Conservation (phyloP, 2,113 vertebrate species). For the Fulica atra region DNA sequence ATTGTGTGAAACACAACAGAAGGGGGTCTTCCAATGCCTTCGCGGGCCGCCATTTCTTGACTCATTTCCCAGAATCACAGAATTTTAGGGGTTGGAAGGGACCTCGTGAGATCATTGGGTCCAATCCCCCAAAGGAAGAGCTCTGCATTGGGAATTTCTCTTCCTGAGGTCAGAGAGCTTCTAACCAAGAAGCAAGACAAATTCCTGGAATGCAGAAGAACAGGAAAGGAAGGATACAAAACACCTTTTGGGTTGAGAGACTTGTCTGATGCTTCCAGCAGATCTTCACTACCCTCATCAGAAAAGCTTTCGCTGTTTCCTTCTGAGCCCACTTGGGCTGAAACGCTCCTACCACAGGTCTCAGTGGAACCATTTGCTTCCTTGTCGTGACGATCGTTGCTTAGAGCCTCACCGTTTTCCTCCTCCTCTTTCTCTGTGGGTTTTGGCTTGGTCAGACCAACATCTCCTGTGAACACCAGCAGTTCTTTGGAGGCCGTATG, state of each 20-base stretch:
- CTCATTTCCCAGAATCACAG: not conserved
- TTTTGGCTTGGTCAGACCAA: not conserved
- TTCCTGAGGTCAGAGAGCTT: not conserved
- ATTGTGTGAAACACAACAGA: accelerated
- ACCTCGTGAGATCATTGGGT: no score
- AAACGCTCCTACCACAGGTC: not conserved
- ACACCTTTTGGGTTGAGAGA: not conserved
- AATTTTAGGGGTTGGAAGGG: no score
- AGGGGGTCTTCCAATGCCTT: not conserved
- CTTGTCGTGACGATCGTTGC: not conserved
- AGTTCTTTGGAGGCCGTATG: not conserved
- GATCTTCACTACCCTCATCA: not conserved
- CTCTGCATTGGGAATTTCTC: not conserved
- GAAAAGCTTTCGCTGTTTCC: not conserved
- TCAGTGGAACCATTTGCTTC: not conserved
- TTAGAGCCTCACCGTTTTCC: not conserved
- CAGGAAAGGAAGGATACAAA: slow-evolving; percentile 85
- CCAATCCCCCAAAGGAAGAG: not conserved
- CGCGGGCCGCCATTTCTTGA: not conserved
- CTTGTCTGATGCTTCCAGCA: not conserved
- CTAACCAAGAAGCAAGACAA: not conserved
- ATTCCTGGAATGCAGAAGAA: not conserved
- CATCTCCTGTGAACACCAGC: not conserved
- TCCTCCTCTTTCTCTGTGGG: not conserved
- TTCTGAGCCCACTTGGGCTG: not conserved